Evolutionary conservation across 2,888 invertebrate species (phyloP).

Genomic region (Muschampia plurimacula): DNA sequence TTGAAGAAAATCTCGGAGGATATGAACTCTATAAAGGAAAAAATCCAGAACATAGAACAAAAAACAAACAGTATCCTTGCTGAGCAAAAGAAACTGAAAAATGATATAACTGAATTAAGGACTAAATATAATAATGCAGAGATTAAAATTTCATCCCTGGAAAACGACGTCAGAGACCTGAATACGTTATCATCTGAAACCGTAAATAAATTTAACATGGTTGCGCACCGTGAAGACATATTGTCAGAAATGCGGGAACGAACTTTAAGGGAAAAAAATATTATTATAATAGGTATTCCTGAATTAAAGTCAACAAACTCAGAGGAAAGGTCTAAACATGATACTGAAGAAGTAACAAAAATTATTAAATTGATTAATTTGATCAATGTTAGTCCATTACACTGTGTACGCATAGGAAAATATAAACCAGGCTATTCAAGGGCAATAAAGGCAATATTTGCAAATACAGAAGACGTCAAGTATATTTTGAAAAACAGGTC

Average conservation of each 20-base stretch:
- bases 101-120: neutral
- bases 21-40: neutral
- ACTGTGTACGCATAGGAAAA: too few relatives aligned
- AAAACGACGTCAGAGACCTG: neutral
- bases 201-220: neutral
- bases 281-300: neutral
- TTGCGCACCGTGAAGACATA: neutral
- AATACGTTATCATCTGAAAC: neutral
- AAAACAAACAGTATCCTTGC: neutral
- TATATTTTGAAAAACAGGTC: too few relatives aligned
- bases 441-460: too few relatives aligned
- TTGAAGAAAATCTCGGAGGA: neutral
- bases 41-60: neutral
- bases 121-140: neutral
- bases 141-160: neutral
- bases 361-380: too few relatives aligned
- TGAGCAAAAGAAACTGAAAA: neutral
- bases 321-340: too few relatives aligned
- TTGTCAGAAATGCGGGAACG: neutral
- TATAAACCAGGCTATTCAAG: too few relatives aligned
- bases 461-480: too few relatives aligned
- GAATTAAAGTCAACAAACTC: too few relatives aligned
- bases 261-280: neutral
- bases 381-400: too few relatives aligned
- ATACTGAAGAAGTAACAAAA: too few relatives aligned